These are phyloP conservation scores for Echinarachnius parma DNA, from an alignment of 53 echinoderm and acorn worm species.

Conservation along the genomic window DNA sequence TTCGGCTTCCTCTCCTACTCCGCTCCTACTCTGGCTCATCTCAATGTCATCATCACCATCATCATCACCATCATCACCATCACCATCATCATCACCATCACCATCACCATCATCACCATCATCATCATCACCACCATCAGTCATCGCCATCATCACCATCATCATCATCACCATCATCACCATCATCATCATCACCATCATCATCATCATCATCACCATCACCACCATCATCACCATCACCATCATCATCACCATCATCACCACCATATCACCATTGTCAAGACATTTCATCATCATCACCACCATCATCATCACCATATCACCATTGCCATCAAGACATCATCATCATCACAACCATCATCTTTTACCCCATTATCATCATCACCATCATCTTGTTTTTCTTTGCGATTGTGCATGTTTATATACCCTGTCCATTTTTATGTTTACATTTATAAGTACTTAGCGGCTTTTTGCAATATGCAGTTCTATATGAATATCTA, in stretches of 20 bases:
- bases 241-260: background rate
- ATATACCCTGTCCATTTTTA: too few relatives aligned
- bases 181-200: background rate
- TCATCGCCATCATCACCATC: background rate
- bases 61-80: background rate
- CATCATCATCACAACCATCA: too few relatives aligned
- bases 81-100: background rate
- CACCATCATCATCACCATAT: background rate
- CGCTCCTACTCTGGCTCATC: too few relatives aligned
- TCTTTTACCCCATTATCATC: too few relatives aligned
- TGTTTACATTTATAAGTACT: too few relatives aligned
- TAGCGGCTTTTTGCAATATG: too few relatives aligned
- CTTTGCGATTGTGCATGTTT: too few relatives aligned
- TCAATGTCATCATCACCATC: background rate
- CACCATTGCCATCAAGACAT: too few relatives aligned
- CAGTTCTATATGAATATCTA: too few relatives aligned
- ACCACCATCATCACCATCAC: background rate
- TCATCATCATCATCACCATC: background rate
- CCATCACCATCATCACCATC: background rate
- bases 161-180: background rate
- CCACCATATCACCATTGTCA: background rate
- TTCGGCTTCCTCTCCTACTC: too few relatives aligned
- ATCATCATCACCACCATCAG: background rate
- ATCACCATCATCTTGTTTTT: too few relatives aligned
- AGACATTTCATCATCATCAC: background rate